Evolutionary conservation across 2,113 vertebrate genomes (phyloP), one percentile per base, ranked within the genome.

Genomic region (Esox niger): DNA sequence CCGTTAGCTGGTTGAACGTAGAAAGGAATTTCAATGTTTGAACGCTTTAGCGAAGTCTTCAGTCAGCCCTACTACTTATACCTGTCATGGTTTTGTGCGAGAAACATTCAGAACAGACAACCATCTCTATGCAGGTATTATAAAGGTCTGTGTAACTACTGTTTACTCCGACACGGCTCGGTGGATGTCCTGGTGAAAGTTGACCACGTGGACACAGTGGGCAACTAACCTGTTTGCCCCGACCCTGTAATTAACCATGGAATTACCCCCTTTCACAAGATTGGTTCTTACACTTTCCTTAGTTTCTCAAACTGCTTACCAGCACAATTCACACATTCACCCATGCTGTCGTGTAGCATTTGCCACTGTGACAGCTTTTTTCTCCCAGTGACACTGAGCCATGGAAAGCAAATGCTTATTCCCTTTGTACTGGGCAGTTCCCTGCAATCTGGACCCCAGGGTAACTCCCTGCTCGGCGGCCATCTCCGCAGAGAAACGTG

Each of bases 161-260:
- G 68, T 68, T 79, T 73, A 64, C 68, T 79, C 30, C 26, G 62
- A 54, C 68, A 38, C 70, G 64, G 26, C 15, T 23, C 62, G 73
- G 52, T 69, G 46, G 49, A 68, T 56, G 62, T 25, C 66, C 73
- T 25, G 70, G 82, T 62, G 76, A 87, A 87, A 86, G 85, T 83
- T 32, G 29, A 66, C 46, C 7, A 54, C 17, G 23, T 10, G 59
- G 30, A 57, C 29, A 60, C n/a, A 63, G 20, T 56, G 23, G 56
- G 43, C 3, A 21, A 32, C 35, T 70, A 73, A 66, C 73, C 57
- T 74, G 32, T 74, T 68, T 67, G 5, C 29, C 52, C 33, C 56
- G 76, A 57, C 75, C 73, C 76, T 84, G 69, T 83, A 82, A 88
- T 90, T 85, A 74, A 59, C 52, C 60, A 49, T 62, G 65, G 69